Evolutionary conservation across 1,140 invertebrate genomes (phyloP), one percentile per base, ranked within the genome.

Genomic region (Leucophenga varia): DNA sequence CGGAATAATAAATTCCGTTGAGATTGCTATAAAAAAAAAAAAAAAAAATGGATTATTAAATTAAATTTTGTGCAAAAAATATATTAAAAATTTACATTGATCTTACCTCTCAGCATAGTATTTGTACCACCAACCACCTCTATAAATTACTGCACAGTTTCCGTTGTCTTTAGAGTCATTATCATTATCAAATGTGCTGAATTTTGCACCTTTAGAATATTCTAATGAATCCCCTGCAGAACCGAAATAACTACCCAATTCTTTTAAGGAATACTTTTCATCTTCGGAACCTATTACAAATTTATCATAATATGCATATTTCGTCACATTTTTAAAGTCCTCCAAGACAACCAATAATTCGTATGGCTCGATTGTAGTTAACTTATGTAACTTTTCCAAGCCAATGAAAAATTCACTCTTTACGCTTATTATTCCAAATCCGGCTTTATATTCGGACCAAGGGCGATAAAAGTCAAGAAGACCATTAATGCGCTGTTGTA

Each of bases 101-200:
- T 36, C 46, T 42, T 35, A 49, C 47, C 31, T 38, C 17, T 19
- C 16, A 21, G 22, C 21, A 12, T 39, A 43, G 3, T 18, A 16
- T 1, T 25, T 37, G 16, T 36, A 43, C 18, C 16, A 30, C 8
- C 81, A 84, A 3, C 80, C 82, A n/a, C 80, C 81, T 19, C 73
- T 75, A 37, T 83, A 82, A 39, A 80, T 75, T 17, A 77, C 59
- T 0, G 85, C 85, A 71, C 86, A 89, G 39, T 83, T 81, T 4
- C 82, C 81, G 32, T 84, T 83, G 39, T 76, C 78, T 72, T 79
- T 81, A 57, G 22, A 6, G 5, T 88, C 87, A 57, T 86, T 83
- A 64, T 88, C 86, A 13, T 77, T 57, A 52, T 89, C 86, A 13
- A 76, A 73, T 0, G 86, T 86, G 28, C 84, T 85, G 72, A 88